These are phyloP conservation scores for Rhinella marina DNA, from an alignment of 2,797 vertebrate genomes.

Conservation along the genomic window DNA sequence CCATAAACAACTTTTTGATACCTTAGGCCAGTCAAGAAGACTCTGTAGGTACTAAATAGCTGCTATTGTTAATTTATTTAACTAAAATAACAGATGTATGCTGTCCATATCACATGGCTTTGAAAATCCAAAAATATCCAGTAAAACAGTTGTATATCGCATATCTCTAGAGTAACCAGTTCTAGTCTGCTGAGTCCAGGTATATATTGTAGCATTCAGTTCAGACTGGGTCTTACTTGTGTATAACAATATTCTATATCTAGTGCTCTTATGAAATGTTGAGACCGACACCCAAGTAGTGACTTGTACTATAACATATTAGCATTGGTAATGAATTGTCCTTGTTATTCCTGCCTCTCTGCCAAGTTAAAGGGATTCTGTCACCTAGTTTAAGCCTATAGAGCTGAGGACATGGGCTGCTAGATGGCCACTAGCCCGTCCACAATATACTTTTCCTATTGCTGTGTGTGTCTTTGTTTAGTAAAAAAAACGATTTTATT, in stretches of 20 bases:
- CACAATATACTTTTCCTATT: too few species aligned
- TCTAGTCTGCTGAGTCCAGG: neutral
- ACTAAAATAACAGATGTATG: neutral
- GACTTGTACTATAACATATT: neutral
- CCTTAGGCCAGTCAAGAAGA: neutral
- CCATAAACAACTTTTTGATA: neutral
- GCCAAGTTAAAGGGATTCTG: too few species aligned
- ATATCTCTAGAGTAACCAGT: neutral
- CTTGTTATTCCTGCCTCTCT: constrained; percentile 10
- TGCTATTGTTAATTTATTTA: neutral
- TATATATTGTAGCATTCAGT: neutral
- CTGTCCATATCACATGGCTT: neutral
- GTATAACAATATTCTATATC: neutral
- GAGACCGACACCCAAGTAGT: neutral
- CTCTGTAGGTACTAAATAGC: neutral
- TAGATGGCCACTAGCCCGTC: too few species aligned
- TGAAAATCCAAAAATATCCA: neutral
- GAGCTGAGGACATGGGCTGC: too few species aligned
- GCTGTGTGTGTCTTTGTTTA: too few species aligned
- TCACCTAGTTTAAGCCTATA: too few species aligned
- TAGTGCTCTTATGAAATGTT: neutral
- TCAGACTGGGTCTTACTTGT: constrained; percentile 7
- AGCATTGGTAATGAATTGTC: neutral
- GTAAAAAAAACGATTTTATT: too few species aligned
- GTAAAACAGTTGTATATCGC: neutral